phyloP scores from a whole-genome alignment of 2,113 vertebrate species.

The Muntiacus muntjak region DNA sequence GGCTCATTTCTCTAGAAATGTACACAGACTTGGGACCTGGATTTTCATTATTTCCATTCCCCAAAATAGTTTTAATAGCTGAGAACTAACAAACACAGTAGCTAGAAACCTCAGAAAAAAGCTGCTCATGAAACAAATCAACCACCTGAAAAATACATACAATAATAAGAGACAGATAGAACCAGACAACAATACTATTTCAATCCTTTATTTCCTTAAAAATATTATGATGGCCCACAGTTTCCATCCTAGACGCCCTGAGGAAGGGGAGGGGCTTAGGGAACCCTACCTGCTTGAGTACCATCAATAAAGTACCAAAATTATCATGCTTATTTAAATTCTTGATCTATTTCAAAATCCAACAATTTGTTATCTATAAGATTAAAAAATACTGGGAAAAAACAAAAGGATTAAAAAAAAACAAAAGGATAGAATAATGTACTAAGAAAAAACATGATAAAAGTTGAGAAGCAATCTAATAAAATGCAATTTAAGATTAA shows the following conservation, averaged over 20 bases:
- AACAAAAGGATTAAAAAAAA: not conserved
- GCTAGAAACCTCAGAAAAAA: not conserved
- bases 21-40: not conserved
- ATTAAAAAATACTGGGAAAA: not conserved
- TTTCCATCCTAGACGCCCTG: not conserved
- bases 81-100: not conserved
- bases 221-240: not conserved
- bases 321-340: not conserved
- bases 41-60: not conserved
- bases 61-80: not conserved
- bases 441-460: not conserved
- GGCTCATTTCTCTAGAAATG: not conserved
- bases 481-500: not conserved
- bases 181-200: not conserved
- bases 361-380: not conserved
- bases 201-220: not conserved
- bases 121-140: not conserved
- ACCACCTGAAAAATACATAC: not conserved
- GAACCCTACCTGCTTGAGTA: not conserved
- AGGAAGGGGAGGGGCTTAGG: not conserved
- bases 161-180: not conserved
- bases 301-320: not conserved
- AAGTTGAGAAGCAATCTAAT: not conserved
- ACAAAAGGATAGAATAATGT: not conserved
- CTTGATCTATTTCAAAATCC: not conserved